phyloP scores from a whole-genome alignment of 2,797 vertebrate species.

The Luscinia megarhynchos region DNA sequence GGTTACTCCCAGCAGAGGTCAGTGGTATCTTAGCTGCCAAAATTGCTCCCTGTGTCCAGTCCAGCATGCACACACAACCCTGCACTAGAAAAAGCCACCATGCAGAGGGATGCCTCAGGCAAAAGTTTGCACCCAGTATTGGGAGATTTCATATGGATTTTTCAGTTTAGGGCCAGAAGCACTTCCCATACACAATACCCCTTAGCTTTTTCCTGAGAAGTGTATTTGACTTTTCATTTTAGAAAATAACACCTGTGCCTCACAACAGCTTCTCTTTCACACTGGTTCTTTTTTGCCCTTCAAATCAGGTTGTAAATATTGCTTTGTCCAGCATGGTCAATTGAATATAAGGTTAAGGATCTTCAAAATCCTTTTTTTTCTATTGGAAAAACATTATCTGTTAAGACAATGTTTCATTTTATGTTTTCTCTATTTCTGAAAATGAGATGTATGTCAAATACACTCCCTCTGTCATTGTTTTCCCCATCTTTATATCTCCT shows the following conservation, averaged over 20 bases:
- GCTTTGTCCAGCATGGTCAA: not conserved
- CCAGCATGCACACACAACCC: fast-evolving
- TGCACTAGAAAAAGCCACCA: fast-evolving
- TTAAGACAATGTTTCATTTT: conserved; percentile 18
- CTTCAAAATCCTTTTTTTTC: not conserved
- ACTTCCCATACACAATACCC: not conserved
- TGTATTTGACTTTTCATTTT: not conserved
- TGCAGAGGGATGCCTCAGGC: not conserved
- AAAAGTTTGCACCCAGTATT: not conserved
- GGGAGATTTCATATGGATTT: not conserved
- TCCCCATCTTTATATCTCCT: not conserved
- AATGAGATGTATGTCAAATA: conserved; percentile 34
- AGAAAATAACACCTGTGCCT: not conserved
- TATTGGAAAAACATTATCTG: not conserved
- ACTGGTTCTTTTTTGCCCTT: not conserved
- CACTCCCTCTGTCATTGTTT: not conserved
- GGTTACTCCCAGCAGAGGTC: conserved; percentile 43
- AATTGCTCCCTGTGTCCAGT: not conserved
- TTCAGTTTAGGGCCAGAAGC: not conserved
- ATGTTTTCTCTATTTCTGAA: conserved; percentile 28
- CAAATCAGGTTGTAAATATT: not conserved
- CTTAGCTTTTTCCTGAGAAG: not conserved
- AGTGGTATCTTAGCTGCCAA: conserved; percentile 16
- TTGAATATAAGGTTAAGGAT: not conserved
- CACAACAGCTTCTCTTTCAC: not conserved